Percentiles rank a stretch among this genome's conserved stretches.
Conservation (phyloP, 1,140 invertebrate species). For the Atta colombica region DNA sequence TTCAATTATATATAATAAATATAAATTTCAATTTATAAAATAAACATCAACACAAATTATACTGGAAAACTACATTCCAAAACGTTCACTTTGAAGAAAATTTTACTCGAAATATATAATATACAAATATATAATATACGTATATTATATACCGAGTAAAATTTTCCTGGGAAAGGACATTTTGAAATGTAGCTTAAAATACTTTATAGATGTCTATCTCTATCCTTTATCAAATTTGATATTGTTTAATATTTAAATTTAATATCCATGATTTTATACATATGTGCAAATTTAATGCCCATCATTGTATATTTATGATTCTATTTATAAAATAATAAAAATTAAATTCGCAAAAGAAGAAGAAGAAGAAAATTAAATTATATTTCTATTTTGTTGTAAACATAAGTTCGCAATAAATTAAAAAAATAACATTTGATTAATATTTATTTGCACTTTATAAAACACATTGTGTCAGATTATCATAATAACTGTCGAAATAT, state of each 20-base stretch:
- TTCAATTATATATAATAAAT: too few relatives aligned
- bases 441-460: not conserved
- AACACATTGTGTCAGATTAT: not conserved
- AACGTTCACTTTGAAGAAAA: too few relatives aligned
- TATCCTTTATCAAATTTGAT: not conserved
- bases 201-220: not conserved
- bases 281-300: not conserved
- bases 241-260: not conserved
- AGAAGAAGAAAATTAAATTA: not conserved
- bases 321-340: not conserved
- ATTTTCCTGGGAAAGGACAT: too few relatives aligned
- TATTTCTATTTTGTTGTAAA: too few relatives aligned
- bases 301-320: not conserved
- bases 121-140: too few relatives aligned
- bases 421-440: not conserved
- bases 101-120: too few relatives aligned
- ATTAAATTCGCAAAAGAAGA: not conserved
- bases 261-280: not conserved
- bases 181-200: too few relatives aligned
- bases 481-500: constrained; percentile 1
- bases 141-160: too few relatives aligned
- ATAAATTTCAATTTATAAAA: too few relatives aligned
- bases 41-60: too few relatives aligned
- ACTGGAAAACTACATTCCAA: too few relatives aligned
- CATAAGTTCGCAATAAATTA: not conserved